These are phyloP conservation scores for Takifugu bimaculatus DNA, from an alignment of 2,113 vertebrate species.

Conservation along the genomic window DNA sequence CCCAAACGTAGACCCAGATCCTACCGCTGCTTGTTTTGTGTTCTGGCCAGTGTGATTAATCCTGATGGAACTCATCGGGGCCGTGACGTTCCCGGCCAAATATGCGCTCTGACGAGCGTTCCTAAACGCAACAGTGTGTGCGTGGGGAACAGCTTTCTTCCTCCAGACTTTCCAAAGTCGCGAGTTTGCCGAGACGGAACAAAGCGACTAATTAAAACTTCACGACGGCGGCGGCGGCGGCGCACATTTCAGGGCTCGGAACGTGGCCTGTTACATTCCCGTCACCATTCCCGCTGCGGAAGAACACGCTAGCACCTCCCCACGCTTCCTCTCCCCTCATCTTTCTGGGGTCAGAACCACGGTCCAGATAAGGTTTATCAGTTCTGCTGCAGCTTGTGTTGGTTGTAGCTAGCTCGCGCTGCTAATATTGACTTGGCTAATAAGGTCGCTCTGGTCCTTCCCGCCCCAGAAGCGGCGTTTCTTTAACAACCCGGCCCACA, in stretches of 20 bases:
- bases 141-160: background rate
- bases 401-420: background rate
- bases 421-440: background rate
- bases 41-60: background rate
- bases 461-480: conserved; percentile 17
- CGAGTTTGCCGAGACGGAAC: conserved; percentile 1
- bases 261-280: no score
- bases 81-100: background rate
- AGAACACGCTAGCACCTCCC: no score
- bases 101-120: conserved; percentile 1
- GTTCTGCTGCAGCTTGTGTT: background rate
- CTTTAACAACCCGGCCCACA: conserved; percentile 5
- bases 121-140: conserved; percentile 27
- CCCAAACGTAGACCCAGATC: background rate
- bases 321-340: no score
- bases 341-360: no score
- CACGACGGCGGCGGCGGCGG: background rate
- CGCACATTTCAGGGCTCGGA: no score
- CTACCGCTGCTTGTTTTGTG: background rate
- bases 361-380: background rate
- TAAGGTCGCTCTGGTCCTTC: background rate
- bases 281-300: no score
- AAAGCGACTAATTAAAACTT: conserved; percentile 4
- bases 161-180: background rate
- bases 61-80: background rate